phyloP scores from a whole-genome alignment of 2,113 vertebrate species.

The Taxidea taxus region DNA sequence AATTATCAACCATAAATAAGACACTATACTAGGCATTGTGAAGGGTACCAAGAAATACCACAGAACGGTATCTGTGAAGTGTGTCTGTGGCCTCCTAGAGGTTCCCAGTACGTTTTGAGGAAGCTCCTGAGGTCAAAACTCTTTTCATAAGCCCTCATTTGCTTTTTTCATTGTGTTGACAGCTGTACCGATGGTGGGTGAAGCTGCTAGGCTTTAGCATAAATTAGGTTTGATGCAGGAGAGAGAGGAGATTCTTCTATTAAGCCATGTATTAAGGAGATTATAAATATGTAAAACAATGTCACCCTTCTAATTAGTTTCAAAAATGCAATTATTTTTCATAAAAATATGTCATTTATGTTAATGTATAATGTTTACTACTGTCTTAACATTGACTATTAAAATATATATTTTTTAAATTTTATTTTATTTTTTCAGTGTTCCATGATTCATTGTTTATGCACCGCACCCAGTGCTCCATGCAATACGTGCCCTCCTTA shows the following conservation, averaged over 20 bases:
- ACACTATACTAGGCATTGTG: not conserved
- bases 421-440: not conserved
- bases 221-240: not conserved
- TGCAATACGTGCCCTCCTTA: no score
- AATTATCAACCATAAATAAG: not conserved
- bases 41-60: not conserved
- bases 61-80: not conserved
- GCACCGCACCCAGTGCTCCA: no score
- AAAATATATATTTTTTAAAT: not conserved
- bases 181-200: not conserved
- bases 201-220: not conserved
- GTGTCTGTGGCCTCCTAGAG: not conserved
- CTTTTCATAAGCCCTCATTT: not conserved
- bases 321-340: slow-evolving; percentile 24
- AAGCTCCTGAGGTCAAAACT: not conserved
- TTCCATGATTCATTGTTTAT: no score
- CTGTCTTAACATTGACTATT: not conserved
- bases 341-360: slow-evolving; percentile 14
- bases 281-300: slow-evolving; percentile 28
- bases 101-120: not conserved
- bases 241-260: not conserved
- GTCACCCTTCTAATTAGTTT: not conserved
- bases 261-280: not conserved
- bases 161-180: not conserved
- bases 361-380: not conserved